These are phyloP conservation scores for Cynopterus brachyotis DNA, from an alignment of 2,113 vertebrate species.

Conservation along the genomic window DNA sequence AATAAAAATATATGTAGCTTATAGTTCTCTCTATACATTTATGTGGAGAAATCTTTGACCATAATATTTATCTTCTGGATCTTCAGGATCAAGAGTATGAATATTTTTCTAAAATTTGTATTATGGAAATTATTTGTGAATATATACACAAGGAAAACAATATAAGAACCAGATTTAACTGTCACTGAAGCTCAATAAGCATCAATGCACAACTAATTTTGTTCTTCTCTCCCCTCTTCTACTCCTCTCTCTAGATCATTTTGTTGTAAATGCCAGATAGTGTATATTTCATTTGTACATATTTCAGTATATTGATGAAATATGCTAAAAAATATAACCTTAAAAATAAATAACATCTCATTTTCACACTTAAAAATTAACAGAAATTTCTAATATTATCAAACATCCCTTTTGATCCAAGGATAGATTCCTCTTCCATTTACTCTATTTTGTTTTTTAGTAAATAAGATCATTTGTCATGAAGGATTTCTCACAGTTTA, in stretches of 20 bases:
- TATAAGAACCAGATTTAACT: not conserved
- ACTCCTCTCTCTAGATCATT: not conserved
- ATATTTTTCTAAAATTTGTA: not conserved
- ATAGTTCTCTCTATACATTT: not conserved
- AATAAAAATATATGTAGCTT: not conserved
- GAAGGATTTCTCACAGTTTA: not conserved
- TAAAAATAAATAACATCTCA: not conserved
- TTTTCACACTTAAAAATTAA: not conserved
- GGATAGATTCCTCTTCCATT: not conserved
- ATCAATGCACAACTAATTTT: not conserved
- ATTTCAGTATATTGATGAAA: not conserved
- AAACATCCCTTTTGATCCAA: not conserved
- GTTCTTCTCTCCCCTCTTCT: not conserved
- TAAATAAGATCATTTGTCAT: not conserved
- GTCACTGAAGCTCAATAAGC: not conserved
- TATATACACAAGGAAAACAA: not conserved
- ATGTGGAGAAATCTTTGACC: not conserved
- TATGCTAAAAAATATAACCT: not conserved
- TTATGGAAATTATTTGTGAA: not conserved
- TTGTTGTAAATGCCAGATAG: not conserved
- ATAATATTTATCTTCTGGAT: not conserved
- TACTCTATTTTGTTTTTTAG: not conserved
- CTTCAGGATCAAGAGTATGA: not conserved
- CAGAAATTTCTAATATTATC: not conserved
- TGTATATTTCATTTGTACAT: not conserved